Base-by-base conservation (phyloP, 1,140 invertebrate species). In the Stegodyphus dumicola region DNA sequence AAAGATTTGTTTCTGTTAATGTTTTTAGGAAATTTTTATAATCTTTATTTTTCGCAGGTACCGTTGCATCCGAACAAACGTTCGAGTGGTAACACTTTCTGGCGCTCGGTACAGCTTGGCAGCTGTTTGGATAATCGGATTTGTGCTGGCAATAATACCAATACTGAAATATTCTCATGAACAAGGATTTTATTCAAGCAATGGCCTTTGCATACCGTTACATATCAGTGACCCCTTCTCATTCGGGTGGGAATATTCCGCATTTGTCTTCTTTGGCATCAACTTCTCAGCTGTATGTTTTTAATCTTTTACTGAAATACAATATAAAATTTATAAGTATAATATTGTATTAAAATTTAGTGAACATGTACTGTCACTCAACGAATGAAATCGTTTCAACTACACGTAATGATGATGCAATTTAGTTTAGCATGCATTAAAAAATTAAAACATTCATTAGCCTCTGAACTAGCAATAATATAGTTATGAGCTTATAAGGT, bases 201-300 rank as follows among this genome's bases (percentile, higher is more conserved):
- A 91, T 70, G 90, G 90, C 10, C 89, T 91, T 18, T 91, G 91
- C 86, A 88, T 91, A 51, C 90, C 90, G 0, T 83, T 91, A 9
- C 90, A 91, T 51, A 89, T 91, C 33, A 88, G 91, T 84, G 87
- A 90, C 66, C 88, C 90, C 5, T 88, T 88, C 67, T 90, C 93
- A 17, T 54, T 85, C 7, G 91, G 90, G 11, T 91, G 90, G 90
- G 88, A 91, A 79, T 91, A 91, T 86, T 91, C 90, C 4, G 88
- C 89, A 7, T 90, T 90, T 64, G 77, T 91, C 13, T 91, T 91
- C 73, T 88, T 90, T 49, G 90, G 89, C 3, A 87, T 91, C 9
- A 91, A 91, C 86, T 88, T 90, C 9, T 77, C 87, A n/a, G 89
- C 90, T 7, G 89, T 89, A 76, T 65, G 85, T 60, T 15, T 2